phyloP scores from a whole-genome alignment of 2,113 vertebrate species.

The Paramormyrops kingsleyae region DNA sequence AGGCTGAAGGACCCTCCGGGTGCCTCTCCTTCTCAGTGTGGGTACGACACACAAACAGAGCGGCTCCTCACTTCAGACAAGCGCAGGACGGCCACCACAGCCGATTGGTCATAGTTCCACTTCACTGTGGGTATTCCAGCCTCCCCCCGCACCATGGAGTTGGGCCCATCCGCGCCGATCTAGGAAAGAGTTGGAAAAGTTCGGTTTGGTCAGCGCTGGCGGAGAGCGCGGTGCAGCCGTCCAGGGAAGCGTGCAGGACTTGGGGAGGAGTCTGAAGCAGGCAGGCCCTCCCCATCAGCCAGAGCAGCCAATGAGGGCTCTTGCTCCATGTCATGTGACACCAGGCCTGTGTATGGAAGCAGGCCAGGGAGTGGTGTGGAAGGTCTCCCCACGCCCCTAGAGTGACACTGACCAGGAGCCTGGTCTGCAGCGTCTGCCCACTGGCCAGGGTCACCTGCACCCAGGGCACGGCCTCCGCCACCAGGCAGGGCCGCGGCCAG shows the following conservation, averaged over 20 bases:
- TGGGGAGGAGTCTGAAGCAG: neutral
- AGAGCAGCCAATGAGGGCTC: neutral
- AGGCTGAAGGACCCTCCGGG: neutral
- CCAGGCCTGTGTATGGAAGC: neutral
- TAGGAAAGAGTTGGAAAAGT: conserved; percentile 39
- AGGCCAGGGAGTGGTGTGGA: neutral
- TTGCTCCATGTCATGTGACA: neutral
- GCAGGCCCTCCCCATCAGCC: neutral
- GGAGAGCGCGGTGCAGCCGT: neutral
- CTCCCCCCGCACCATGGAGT: conserved; percentile 75
- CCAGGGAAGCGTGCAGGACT: neutral
- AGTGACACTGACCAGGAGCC: conserved; percentile 76
- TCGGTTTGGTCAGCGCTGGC: neutral
- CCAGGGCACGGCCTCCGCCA: conserved; percentile 73
- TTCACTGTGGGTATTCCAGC: conserved; percentile 77
- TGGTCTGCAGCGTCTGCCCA: conserved; percentile 80
- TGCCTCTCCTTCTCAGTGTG: neutral
- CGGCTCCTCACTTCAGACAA: conserved; percentile 72
- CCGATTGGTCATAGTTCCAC: conserved; percentile 88
- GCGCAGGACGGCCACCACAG: conserved; percentile 88
- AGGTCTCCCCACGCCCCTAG: neutral
- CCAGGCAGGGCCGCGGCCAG: conserved; percentile 72
- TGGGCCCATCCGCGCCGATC: conserved; percentile 91
- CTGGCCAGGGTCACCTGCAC: conserved; percentile 81
- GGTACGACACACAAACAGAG: neutral